These are phyloP conservation scores for Rhyacophila evoluta DNA, from an alignment of 2,888 invertebrate genomes.

Conservation along the genomic window DNA sequence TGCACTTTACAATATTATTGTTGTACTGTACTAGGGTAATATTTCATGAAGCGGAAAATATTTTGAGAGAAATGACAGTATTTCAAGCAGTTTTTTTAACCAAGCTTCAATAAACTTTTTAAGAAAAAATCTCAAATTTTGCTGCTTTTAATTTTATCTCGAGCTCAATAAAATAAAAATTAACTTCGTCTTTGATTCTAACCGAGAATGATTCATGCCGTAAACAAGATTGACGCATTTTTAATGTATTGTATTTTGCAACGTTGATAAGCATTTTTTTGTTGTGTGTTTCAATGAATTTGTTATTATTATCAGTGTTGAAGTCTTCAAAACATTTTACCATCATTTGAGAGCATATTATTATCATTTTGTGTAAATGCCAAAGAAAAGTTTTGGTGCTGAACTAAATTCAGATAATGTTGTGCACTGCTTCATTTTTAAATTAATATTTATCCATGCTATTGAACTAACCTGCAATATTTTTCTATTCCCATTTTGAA, in stretches of 20 bases:
- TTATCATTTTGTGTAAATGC: background rate
- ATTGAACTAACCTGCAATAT: background rate
- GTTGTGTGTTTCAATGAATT: background rate
- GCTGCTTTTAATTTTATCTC: background rate
- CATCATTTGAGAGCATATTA: background rate
- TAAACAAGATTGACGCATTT: background rate
- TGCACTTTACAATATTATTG: background rate
- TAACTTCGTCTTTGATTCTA: background rate
- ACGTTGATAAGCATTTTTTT: conserved; percentile 1
- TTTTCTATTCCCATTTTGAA: too few relatives aligned
- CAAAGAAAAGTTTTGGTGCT: background rate
- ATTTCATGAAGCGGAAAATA: background rate
- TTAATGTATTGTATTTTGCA: conserved; percentile 10
- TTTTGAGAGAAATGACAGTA: conserved; percentile 10
- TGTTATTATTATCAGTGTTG: conserved; percentile 13
- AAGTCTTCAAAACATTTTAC: background rate
- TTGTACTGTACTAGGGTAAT: background rate
- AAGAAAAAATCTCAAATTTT: background rate
- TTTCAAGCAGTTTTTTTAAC: background rate
- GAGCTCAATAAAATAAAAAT: background rate
- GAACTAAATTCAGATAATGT: background rate
- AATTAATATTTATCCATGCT: background rate
- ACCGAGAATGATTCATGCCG: background rate
- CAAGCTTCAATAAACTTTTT: background rate
- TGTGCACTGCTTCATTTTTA: background rate